Percentiles rank a stretch among this genome's conserved stretches.
Conservation (phyloP, 2,797 vertebrate genomes). For the Chanos chanos region DNA sequence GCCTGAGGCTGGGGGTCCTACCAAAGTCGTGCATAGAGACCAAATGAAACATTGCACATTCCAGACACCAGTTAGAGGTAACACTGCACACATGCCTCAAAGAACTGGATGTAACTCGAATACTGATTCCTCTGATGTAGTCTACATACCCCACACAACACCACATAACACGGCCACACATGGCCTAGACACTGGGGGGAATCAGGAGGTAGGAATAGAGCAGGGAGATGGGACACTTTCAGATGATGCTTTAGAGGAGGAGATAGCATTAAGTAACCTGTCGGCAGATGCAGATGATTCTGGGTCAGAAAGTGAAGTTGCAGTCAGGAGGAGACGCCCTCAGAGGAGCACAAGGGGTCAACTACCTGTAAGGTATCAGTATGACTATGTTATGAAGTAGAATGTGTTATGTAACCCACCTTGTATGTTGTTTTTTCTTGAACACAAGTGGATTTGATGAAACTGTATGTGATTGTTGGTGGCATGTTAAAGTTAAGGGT, state of each 20-base stretch:
- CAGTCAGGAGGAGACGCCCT: slow-evolving; percentile 13
- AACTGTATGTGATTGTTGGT: too few species aligned
- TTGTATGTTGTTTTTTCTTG: not conserved
- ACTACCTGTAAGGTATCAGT: slow-evolving; percentile 14
- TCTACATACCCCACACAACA: too few species aligned
- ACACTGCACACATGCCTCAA: too few species aligned
- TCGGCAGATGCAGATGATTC: not conserved
- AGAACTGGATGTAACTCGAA: too few species aligned
- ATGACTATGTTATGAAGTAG: slow-evolving; percentile 20
- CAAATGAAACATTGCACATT: slow-evolving; percentile 21
- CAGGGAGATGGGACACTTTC: not conserved
- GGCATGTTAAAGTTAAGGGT: too few species aligned
- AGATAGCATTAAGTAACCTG: too few species aligned
- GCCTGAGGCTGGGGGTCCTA: not conserved
- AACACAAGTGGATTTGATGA: not conserved
- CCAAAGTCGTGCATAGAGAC: slow-evolving; percentile 23
- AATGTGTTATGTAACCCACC: not conserved
- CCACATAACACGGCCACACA: too few species aligned
- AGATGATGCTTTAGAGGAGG: not conserved
- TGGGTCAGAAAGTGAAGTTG: slow-evolving; percentile 13
- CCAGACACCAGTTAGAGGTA: not conserved
- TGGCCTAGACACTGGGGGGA: too few species aligned
- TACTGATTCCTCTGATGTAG: too few species aligned
- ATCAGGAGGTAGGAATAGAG: too few species aligned
- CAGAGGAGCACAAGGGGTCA: slow-evolving; percentile 1